phyloP scores from a whole-genome alignment of 2,113 vertebrate species.

The Alethe diademata region DNA sequence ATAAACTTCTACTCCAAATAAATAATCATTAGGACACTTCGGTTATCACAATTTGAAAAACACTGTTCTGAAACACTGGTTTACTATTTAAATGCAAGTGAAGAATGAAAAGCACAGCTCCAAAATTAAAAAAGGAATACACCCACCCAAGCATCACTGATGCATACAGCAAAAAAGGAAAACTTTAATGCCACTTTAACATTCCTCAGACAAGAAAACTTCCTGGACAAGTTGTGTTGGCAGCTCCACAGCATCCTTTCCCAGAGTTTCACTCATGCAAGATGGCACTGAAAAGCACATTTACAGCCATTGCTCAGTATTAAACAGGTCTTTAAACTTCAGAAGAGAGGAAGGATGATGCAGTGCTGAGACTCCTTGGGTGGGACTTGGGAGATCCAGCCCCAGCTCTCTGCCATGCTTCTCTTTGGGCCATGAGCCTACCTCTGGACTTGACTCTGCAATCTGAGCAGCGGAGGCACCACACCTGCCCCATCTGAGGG shows the following conservation, averaged over 20 bases:
- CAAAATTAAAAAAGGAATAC: neutral
- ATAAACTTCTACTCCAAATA: neutral
- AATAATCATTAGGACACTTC: neutral
- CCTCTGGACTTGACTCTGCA: rapidly evolving
- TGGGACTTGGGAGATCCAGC: neutral
- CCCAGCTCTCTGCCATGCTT: rapidly evolving
- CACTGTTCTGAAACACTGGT: neutral
- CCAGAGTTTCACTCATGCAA: neutral
- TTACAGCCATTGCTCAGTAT: rapidly evolving
- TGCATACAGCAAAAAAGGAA: neutral
- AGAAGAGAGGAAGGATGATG: neutral
- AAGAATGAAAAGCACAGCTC: constrained; percentile 2
- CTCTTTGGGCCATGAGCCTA: rapidly evolving
- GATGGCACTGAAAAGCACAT: rapidly evolving
- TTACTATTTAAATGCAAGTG: neutral
- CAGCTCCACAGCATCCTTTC: neutral
- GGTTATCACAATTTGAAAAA: neutral
- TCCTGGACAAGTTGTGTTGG: neutral
- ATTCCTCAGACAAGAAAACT: neutral
- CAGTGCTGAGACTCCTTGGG: rapidly evolving
- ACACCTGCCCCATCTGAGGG: neutral
- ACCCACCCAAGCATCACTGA: neutral
- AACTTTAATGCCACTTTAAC: neutral
- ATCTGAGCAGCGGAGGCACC: neutral
- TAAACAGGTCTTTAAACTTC: neutral